phyloP scores from a whole-genome alignment of 2,888 invertebrate genomes.

The Endomychus coccineus region DNA sequence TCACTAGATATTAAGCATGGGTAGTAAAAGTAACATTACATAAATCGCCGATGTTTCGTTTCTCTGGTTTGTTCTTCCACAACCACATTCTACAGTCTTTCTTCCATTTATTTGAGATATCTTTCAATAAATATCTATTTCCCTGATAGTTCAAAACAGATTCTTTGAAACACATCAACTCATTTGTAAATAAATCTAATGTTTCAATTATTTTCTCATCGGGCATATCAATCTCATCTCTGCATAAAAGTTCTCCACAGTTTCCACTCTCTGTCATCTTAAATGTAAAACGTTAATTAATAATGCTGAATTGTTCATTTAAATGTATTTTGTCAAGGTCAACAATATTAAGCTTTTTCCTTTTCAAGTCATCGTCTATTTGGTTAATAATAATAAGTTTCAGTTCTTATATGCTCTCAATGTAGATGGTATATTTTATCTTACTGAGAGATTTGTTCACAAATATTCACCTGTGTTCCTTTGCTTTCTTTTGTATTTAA shows the following conservation, averaged over 20 bases:
- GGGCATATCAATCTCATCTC: slow-evolving; percentile 11
- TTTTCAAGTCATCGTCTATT: no score
- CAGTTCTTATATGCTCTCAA: no score
- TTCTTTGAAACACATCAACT: slow-evolving; percentile 44
- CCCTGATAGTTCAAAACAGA: slow-evolving; percentile 52
- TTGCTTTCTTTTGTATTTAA: slow-evolving; percentile 22
- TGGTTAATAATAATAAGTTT: no score
- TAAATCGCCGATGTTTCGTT: slow-evolving; percentile 9
- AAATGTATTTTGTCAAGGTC: no score
- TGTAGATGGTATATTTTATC: no score
- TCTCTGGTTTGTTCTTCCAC: slow-evolving; percentile 43
- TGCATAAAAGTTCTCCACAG: slow-evolving; percentile 8
- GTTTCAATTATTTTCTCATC: slow-evolving; percentile 27
- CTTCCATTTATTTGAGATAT: slow-evolving; percentile 61
- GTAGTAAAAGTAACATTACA: slow-evolving; percentile 6
- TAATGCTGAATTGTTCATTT: not conserved
- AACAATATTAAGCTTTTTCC: no score
- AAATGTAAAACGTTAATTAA: slow-evolving; percentile 2
- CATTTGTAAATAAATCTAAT: slow-evolving; percentile 31
- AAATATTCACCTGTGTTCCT: slow-evolving; percentile 16
- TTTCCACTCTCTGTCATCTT: slow-evolving; percentile 13
- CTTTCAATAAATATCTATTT: slow-evolving; percentile 48
- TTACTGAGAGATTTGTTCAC: no score
- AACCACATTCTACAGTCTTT: slow-evolving; percentile 65
- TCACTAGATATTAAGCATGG: not conserved